A percentile compares a stretch with the other conserved stretches of the same genome.
These are phyloP conservation scores for Podiceps cristatus DNA, from an alignment of 2,113 vertebrate genomes.

Conservation along the genomic window DNA sequence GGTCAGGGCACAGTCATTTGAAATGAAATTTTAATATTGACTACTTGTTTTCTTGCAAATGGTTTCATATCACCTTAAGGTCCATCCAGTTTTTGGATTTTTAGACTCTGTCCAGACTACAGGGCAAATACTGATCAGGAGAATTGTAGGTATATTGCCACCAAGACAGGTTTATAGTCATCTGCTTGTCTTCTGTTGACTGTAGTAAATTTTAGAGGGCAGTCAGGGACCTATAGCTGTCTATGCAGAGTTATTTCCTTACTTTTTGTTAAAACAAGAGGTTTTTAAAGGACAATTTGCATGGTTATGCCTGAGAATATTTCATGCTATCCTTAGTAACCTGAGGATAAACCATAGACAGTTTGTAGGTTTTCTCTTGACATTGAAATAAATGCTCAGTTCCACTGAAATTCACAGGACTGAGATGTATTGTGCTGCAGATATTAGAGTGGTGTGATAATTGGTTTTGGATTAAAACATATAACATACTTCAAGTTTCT, in stretches of 20 bases:
- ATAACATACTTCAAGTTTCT: background rate
- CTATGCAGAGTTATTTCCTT: background rate
- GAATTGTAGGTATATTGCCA: background rate
- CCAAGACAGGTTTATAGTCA: background rate
- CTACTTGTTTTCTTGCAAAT: background rate
- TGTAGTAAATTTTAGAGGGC: background rate
- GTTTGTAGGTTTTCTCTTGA: background rate
- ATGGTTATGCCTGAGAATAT: background rate
- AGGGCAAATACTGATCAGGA: background rate
- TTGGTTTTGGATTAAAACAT: background rate
- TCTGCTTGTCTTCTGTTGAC: background rate
- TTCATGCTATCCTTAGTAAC: background rate
- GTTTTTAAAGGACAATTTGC: background rate
- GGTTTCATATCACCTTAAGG: background rate
- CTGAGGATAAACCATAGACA: background rate
- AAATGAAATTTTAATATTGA: background rate
- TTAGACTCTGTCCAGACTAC: background rate
- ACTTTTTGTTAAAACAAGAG: background rate
- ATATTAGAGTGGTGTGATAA: background rate
- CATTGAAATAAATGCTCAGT: background rate
- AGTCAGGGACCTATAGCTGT: background rate
- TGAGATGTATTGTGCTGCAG: background rate
- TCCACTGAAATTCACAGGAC: background rate
- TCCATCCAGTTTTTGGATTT: background rate
- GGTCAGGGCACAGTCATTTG: background rate